Evolutionary conservation across 2,113 vertebrate species (phyloP), one percentile per base, ranked within the genome.

Genomic region (Corythornis vintsioides): DNA sequence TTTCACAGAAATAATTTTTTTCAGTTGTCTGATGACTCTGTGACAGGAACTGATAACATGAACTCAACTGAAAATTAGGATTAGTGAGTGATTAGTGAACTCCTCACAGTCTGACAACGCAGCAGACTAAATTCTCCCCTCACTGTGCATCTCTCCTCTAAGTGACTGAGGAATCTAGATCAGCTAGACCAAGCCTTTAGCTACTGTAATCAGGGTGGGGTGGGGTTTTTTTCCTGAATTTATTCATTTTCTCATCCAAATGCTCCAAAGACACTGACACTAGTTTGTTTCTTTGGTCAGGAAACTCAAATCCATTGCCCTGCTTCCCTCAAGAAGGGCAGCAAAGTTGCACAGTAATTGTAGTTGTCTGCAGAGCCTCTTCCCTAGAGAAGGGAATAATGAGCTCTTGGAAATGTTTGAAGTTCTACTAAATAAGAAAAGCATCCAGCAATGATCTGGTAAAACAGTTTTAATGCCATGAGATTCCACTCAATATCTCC

Each of bases 351-450:
- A 91, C 20, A 93, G 75, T 84, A 95, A 95, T 88, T 88, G 88
- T 83, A 77, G 71, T 48, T 91, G 84, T 93, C 85, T 94, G 96
- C 73, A 92, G 72, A 91, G 50, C 48, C 72, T 91, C 89, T 71
- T 93, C 95, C 88, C 88, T 33, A 31, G 84, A 94, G 83, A 94
- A 24, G 53, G 60, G 56, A 80, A 92, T 93, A 97, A 96, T 71
- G 61, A 96, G 88, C 76, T 90, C 78, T 92, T 97, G 93, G 91
- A 97, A 97, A 89, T 89, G 61, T 60, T 94, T 89, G 83, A 93
- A 90, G 77, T 90, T 90, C 81, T 95, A 94, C 90, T 96, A 96
- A 96, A 92, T 96, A 94, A 81, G 85, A 96, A 97, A 97, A 95
- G 89, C 90, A 96, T 97, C 89, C 88, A 94, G 86, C 72, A 95